Conservation (phyloP, 2,113 vertebrate genomes). For the Sialia sialis region DNA sequence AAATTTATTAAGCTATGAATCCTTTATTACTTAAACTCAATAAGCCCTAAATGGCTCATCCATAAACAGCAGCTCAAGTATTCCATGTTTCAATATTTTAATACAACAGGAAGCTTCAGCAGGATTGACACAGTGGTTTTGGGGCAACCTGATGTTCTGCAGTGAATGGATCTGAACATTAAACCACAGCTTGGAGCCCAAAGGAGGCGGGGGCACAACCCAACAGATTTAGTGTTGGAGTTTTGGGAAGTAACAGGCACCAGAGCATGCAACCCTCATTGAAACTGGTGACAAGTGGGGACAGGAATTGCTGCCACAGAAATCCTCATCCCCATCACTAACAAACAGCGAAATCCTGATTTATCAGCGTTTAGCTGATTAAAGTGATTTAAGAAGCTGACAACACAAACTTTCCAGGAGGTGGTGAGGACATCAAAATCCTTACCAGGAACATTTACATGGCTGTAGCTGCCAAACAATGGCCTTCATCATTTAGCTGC, state of each 20-base stretch:
- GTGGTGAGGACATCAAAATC: neutral
- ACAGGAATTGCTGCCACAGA: neutral
- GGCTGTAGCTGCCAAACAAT: neutral
- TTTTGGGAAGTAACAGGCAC: neutral
- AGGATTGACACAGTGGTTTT: neutral
- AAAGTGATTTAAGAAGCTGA: neutral
- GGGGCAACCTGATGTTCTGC: neutral
- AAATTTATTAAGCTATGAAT: constrained; percentile 61
- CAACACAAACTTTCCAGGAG: neutral
- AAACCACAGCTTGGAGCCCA: neutral
- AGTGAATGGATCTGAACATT: neutral
- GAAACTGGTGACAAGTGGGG: fast-evolving
- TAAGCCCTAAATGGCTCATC: constrained; percentile 30
- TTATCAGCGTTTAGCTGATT: neutral
- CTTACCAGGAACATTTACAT: neutral
- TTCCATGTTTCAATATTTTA: neutral
- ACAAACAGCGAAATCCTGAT: neutral
- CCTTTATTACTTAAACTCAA: constrained; percentile 51
- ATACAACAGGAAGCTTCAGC: neutral
- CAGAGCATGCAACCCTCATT: fast-evolving
- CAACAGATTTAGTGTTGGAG: neutral
- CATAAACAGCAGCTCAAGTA: neutral
- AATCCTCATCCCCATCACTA: neutral
- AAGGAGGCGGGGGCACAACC: fast-evolving
- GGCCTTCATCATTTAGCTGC: neutral